Evolutionary conservation across 2,113 vertebrate species (phyloP), one percentile per base, ranked within the genome.

Genomic region (Carassius carassius): DNA sequence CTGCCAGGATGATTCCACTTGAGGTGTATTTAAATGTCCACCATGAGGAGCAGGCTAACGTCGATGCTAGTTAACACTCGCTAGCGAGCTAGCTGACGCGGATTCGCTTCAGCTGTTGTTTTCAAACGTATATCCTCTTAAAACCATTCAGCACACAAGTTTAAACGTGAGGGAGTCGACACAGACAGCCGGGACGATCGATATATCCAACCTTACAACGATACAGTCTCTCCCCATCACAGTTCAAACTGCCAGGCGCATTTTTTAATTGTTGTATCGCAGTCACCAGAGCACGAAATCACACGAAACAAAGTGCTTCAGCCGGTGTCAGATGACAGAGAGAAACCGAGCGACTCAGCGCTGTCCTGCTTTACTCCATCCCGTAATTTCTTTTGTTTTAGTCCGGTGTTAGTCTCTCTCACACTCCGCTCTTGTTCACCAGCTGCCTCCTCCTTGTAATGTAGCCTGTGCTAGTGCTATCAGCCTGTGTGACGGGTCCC

Each of bases 391-490:
- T 82, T 89, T 83, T 90, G 87, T 89, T 90, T 87, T 78, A 90
- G 70, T 91, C 84, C 89, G 87, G 86, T 90, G 91, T 93, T 95
- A 94, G 93, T 93, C 92, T 94, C 92, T 90, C 88, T 89, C 88
- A 86, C 90, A 90, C 88, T 89, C 90, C 89, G 88, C 81, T 78
- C 89, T 82, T 84, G 82, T 86, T 70, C 77, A 84, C 69, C 82
- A 82, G 90, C 89, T 93, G 91, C 91, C 92, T 86, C 41, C 41
- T 41, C 84, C 92, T 84, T 90, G 91, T 90, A 91, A 92, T 90
- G 90, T 90, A 88, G 89, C 88, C 82, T 80, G 78, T 82, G 88
- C 88, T 87, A 82, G 88, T 86, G 92, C 91, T 92, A 44, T 92
- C 84, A 91, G 88, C 91, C 87, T 92, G 92, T 92, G 92, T 93